Evolutionary conservation across 2,113 vertebrate species (phyloP), one percentile per base, ranked within the genome.

Genomic region (Otolemur garnettii): DNA sequence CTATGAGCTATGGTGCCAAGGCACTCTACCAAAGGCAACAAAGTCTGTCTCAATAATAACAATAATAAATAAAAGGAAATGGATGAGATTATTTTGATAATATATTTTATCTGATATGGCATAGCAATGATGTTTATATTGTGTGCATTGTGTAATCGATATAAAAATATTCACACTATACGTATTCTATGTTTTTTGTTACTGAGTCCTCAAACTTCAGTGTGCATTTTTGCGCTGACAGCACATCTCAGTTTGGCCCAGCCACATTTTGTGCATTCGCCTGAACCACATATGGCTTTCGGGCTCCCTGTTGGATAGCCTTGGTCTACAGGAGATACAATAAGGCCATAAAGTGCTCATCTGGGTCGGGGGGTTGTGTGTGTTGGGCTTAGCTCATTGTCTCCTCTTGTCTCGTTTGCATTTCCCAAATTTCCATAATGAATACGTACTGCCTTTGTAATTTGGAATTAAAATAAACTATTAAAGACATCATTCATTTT

Each of bases 401-500:
- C 18, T 53, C 11, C 80, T 95, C 87, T 77, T n/a, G 69, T 80
- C 69, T 93, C 87, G 19, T 72, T 71, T 50, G 28, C 62, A 9
- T 92, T 94, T 92, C 80, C 87, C 85, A 87, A 86, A 93, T 90
- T 87, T 93, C 75, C 21, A 18, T 82, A 74, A 86, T 80, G 88
- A 75, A 68, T 80, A 66, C 28, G n/a, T 74, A 87, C 45, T 28
- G n/a, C 75, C 75, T 97, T 96, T 93, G 57, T 90, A 82, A 93
- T 88, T 88, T 91, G 78, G 82, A 94, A 93, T 95, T 83, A 97
- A 97, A 96, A 95, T 93, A 86, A 93, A 90, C 96, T 83, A 95
- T 97, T 96, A 93, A 96, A 96, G 71, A 71, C 64, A 94, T 96
- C 69, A 57, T 91, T 97, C 95, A 97, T 94, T 96, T 97, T 97